Base-by-base conservation (phyloP, 2,888 invertebrate species). In the Dasysyrphus tricinctus region DNA sequence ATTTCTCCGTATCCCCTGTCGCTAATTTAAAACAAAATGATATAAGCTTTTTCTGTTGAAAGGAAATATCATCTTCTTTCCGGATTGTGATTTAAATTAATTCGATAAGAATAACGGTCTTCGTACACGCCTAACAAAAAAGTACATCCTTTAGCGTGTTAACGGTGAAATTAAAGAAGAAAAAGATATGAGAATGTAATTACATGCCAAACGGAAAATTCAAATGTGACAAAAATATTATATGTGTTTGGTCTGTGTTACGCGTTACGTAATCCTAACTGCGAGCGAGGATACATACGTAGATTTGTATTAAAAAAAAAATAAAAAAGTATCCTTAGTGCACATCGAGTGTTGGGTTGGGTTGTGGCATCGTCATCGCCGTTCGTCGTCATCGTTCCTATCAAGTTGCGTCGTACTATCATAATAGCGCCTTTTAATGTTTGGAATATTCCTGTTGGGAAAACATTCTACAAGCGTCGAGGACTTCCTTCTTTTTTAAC, bases 231-330 rank as follows among this genome's bases (percentile, higher is more conserved):
- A 79, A 79, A 74, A 69, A 74, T 56, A 69, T 74, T 44, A 61
- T 84, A 65, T 79, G 80, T 81, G 69, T 63, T 70, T 82, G 74
- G 74, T 86, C 59, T 70, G 86, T 86, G 82, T 82, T 61, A 86
- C 74, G 86, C 86, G 86, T 86, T 86, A 86, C 86, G 82, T 86
- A 86, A 86, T 86, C 82, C 76, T 72, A 32, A 74, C 73, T 63
- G 63, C 75, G 75, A 65, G 70, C 63, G 70, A 79, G 76, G 82
- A 86, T 82, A 79, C 82, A 82, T 79, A 86, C 78, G 70, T 81
- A 47, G 57, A 75, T 70, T 81, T 81, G 59, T 74, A 78, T 81
- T 75, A 44, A 72, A 37, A 79, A 73, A 76, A 61, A 63, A 32
- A 80, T 44, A 51, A 57, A 74, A 34, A 72, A 80, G 70, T 69